Evolutionary conservation across 2,113 vertebrate species (phyloP).

Genomic region (Telmatochromis bifrenatus): DNA sequence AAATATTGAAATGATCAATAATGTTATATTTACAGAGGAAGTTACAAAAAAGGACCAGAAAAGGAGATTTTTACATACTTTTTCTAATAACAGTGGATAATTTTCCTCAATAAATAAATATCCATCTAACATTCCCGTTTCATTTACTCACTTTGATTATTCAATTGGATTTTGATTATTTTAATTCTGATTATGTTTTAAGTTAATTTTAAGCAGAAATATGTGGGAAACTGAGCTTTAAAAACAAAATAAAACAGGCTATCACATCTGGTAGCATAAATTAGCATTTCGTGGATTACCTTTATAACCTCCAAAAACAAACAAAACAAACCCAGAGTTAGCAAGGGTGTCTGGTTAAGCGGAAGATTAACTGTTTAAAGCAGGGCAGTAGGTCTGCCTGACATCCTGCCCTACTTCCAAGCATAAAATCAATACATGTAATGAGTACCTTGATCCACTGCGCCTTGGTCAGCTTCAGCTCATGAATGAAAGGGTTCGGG

Average conservation of each 20-base stretch:
- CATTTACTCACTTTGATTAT: background rate
- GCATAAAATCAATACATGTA: background rate
- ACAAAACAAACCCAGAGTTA: background rate
- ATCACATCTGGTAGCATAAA: background rate
- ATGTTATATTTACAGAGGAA: background rate
- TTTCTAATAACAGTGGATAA: background rate
- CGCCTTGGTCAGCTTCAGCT: constrained; percentile 55
- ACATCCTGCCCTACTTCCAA: background rate
- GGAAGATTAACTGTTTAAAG: background rate
- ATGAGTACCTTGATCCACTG: constrained; percentile 73
- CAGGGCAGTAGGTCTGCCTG: background rate
- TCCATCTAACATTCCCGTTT: background rate
- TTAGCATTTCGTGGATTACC: background rate
- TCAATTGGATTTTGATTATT: background rate
- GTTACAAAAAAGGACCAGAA: background rate
- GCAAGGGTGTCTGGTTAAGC: background rate
- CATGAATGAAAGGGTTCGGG: constrained; percentile 74
- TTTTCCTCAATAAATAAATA: background rate
- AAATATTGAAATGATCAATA: background rate
- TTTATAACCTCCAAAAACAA: background rate
- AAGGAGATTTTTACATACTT: background rate
- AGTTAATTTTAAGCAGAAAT: background rate
- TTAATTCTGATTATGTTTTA: background rate
- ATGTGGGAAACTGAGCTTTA: background rate
- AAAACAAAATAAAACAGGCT: background rate